Conservation (phyloP, 2,797 vertebrate genomes). For the Myripristis jacobus region DNA sequence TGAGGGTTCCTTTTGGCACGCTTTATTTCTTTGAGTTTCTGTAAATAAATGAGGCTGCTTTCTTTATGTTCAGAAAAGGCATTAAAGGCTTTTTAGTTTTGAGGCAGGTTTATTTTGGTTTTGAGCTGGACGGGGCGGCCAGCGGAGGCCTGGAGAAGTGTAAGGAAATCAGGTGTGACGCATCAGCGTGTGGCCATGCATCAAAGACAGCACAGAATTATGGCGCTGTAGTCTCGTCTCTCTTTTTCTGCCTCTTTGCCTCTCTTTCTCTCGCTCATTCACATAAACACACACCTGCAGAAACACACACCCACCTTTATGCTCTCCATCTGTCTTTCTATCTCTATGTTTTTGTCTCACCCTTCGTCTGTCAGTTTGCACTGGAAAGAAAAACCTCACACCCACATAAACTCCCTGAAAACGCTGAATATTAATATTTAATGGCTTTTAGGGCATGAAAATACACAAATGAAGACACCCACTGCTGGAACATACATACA, state of each 20-base stretch:
- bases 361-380: background rate
- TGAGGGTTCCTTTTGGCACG: background rate
- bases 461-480: slow-evolving; percentile 69
- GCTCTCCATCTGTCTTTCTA: slow-evolving; percentile 16
- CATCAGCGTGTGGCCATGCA: slow-evolving; percentile 19
- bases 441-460: slow-evolving; percentile 67
- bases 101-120: slow-evolving; percentile 35
- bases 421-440: slow-evolving; percentile 12
- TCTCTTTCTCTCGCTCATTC: background rate
- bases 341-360: slow-evolving; percentile 17
- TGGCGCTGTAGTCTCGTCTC: slow-evolving; percentile 16
- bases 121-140: background rate
- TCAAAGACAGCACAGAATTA: slow-evolving; percentile 40
- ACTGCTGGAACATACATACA: slow-evolving; percentile 41
- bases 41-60: slow-evolving; percentile 4
- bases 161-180: slow-evolving; percentile 43
- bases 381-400: slow-evolving; percentile 1
- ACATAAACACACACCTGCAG: too few relatives aligned
- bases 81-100: background rate
- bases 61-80: slow-evolving; percentile 13
- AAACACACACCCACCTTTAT: background rate
- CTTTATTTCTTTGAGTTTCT: slow-evolving; percentile 9
- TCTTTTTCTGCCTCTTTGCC: background rate
- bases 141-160: slow-evolving; percentile 2
- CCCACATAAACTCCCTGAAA: background rate